phyloP scores from a whole-genome alignment of 2,797 vertebrate species.

The Pogonophryne albipinna region DNA sequence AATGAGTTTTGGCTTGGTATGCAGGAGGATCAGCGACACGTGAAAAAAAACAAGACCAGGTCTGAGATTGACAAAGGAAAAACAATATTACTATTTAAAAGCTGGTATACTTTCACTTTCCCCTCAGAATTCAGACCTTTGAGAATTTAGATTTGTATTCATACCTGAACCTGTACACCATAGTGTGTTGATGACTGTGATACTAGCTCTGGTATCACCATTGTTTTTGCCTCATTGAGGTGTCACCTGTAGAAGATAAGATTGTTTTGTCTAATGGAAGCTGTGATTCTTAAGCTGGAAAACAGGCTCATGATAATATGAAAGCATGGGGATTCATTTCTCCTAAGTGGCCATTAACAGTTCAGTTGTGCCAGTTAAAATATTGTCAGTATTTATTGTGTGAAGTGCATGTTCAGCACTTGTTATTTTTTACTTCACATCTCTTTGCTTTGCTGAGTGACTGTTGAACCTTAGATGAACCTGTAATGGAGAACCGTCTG shows the following conservation, averaged over 20 bases:
- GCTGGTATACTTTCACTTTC: not conserved
- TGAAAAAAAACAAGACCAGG: not conserved
- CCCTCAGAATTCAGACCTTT: not conserved
- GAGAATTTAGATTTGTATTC: not conserved
- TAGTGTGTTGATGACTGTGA: not conserved
- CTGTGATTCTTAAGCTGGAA: conserved; percentile 5
- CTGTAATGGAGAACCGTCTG: conserved; percentile 3
- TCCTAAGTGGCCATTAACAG: conserved; percentile 1
- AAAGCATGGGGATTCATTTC: conserved; percentile 10
- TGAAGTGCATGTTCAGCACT: conserved; percentile 23
- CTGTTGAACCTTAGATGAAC: not conserved
- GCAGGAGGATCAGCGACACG: not conserved
- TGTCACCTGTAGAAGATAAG: not conserved
- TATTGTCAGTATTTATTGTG: conserved; percentile 46
- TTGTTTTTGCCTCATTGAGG: not conserved
- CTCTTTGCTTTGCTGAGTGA: conserved; percentile 15
- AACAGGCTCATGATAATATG: not conserved
- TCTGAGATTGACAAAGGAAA: not conserved
- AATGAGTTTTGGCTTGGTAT: not conserved
- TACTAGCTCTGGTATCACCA: not conserved
- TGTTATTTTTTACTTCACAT: conserved; percentile 12
- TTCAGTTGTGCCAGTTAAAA: conserved; percentile 17
- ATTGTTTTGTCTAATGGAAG: not conserved
- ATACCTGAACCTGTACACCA: not conserved
- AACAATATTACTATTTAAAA: not conserved